phyloP scores from a whole-genome alignment of 2,113 vertebrate species.

The Diphyllodes magnificus region DNA sequence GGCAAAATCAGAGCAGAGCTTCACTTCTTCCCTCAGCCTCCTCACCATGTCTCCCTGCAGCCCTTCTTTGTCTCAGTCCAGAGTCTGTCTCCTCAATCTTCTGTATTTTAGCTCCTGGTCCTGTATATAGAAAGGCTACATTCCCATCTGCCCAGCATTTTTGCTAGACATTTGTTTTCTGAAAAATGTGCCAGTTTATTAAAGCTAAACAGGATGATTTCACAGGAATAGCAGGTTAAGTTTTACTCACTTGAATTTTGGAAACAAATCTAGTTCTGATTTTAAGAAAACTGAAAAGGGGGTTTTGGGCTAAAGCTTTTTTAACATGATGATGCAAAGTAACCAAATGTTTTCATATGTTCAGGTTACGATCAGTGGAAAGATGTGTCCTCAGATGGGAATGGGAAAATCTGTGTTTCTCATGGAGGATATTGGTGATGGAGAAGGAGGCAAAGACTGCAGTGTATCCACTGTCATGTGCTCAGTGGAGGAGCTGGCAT shows the following conservation, averaged over 20 bases:
- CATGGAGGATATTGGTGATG: constrained; percentile 60
- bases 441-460: not conserved
- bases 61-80: not conserved
- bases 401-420: constrained; percentile 89
- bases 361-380: constrained; percentile 90
- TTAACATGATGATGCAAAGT: not conserved
- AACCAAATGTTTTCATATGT: not conserved
- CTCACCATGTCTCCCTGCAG: not conserved
- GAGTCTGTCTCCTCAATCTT: not conserved
- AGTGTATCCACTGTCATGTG: constrained; percentile 78
- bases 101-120: not conserved
- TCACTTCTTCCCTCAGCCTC: not conserved
- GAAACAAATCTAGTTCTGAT: not conserved
- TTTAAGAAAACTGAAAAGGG: not conserved
- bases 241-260: not conserved
- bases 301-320: not conserved
- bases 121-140: not conserved
- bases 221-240: not conserved
- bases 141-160: not conserved
- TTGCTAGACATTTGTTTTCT: not conserved
- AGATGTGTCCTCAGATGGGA: constrained; percentile 87
- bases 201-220: not conserved
- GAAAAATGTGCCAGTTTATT: not conserved
- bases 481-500: constrained; percentile 89
- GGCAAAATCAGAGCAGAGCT: not conserved